Evolutionary conservation across 2,888 invertebrate species (phyloP).

Genomic region (Eupithecia subumbrata): DNA sequence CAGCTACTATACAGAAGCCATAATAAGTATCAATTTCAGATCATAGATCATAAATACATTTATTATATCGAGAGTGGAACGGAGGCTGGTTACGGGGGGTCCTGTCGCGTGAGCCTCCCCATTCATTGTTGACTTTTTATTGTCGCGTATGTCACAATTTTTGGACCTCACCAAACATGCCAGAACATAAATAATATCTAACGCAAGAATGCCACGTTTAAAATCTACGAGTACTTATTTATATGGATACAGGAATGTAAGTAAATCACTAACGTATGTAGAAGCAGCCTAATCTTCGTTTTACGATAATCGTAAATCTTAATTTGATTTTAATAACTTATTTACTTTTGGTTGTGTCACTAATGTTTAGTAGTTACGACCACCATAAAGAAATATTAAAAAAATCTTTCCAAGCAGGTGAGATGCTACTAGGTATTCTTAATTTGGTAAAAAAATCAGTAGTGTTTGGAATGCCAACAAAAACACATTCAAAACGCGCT

Average conservation of each 20-base stretch:
- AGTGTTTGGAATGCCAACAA: slow-evolving; percentile 26
- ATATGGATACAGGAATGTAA: slow-evolving; percentile 66
- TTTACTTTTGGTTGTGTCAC: slow-evolving; percentile 65
- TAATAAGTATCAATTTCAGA: slow-evolving; percentile 84
- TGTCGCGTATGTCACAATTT: slow-evolving; percentile 76
- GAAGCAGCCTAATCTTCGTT: slow-evolving; percentile 74
- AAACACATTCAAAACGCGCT: slow-evolving; percentile 28
- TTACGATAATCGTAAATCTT: slow-evolving; percentile 80
- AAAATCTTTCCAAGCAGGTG: slow-evolving; percentile 23
- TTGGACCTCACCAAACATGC: slow-evolving; percentile 66
- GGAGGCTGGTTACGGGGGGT: slow-evolving; percentile 75
- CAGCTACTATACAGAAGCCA: slow-evolving; percentile 83
- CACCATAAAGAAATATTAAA: slow-evolving; percentile 15
- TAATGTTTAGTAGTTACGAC: slow-evolving; percentile 42
- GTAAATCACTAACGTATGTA: slow-evolving; percentile 71
- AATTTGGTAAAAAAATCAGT: slow-evolving; percentile 13
- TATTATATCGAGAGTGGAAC: slow-evolving; percentile 63
- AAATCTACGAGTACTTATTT: slow-evolving; percentile 69
- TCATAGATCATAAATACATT: slow-evolving; percentile 83
- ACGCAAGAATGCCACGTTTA: slow-evolving; percentile 66
- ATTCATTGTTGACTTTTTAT: slow-evolving; percentile 78
- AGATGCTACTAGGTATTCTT: slow-evolving; percentile 9
- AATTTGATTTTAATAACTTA: slow-evolving; percentile 81
- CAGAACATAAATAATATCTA: slow-evolving; percentile 73
- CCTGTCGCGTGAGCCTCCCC: slow-evolving; percentile 67